Evolutionary conservation across 2,888 invertebrate genomes (phyloP).

Genomic region (Eilema sororculum): DNA sequence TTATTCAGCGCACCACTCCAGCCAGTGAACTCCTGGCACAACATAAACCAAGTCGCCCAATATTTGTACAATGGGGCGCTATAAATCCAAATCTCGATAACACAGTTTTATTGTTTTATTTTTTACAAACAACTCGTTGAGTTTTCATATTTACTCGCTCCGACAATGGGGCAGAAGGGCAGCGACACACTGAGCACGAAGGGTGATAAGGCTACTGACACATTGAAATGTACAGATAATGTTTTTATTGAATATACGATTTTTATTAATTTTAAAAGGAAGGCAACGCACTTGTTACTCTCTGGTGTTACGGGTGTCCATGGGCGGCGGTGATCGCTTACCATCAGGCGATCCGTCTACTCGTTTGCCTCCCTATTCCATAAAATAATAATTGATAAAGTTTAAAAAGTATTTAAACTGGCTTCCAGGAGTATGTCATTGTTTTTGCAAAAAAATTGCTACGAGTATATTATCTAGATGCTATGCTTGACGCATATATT

Average conservation of each 20-base stretch:
- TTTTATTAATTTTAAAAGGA: too few species aligned
- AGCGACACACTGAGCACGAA: constrained; percentile 15
- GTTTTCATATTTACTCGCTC: constrained; percentile 52
- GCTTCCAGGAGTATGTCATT: background rate
- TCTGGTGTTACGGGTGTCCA: too few species aligned
- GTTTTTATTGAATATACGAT: constrained; percentile 16
- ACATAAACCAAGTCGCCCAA: constrained; percentile 45
- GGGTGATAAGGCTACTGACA: constrained; percentile 15
- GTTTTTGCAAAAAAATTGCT: background rate
- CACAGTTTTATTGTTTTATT: constrained; percentile 53
- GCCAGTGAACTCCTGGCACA: constrained; percentile 20
- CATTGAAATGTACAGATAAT: constrained; percentile 14
- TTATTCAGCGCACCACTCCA: constrained; percentile 14
- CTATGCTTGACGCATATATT: too few species aligned
- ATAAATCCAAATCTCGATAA: constrained; percentile 52
- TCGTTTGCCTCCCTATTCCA: too few species aligned
- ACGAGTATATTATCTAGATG: too few species aligned
- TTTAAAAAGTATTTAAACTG: constrained; percentile 17
- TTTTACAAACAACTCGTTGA: constrained; percentile 55
- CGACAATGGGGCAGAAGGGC: constrained; percentile 27
- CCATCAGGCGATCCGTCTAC: too few species aligned
- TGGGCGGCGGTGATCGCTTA: too few species aligned
- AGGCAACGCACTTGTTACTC: too few species aligned
- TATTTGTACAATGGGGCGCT: constrained; percentile 48
- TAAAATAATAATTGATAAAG: too few species aligned